Evolutionary conservation across 1,140 invertebrate species (phyloP), one percentile per base, ranked within the genome.

Genomic region (Bombus superbus): DNA sequence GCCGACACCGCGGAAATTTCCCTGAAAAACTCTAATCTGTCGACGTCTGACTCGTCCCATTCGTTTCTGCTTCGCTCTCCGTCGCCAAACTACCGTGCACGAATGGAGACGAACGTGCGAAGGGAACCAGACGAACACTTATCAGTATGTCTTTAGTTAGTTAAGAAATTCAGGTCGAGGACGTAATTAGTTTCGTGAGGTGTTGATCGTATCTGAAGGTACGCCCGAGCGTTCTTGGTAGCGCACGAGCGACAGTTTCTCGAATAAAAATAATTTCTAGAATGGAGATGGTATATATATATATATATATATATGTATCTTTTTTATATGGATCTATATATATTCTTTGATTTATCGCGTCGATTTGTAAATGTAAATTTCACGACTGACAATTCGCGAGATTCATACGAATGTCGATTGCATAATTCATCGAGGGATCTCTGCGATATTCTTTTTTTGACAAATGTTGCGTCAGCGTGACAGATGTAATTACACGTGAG

Each of bases 1-100:
- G 47, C 28, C 35, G 22, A 76, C 32, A 28, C 11, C 25, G 62
- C n/a, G 73, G 73, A 83, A 83, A 77, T 83, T 83, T 47, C 59
- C 40, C 28, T 77, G 32, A 53, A 69, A 85, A 84, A 72, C 68
- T 42, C 22, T 80, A 72, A 80, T 85, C 32, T 44, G 11, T 1
- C 3, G 40, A 0, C 71, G 71, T 53, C 81, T 75, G 81, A 25
- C 32, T 38, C 32, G 11, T 38, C 42, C n/a, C 13, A 11, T 18
- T 18, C 28, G 47, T 53, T 13, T n/a, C 59, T 28, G 9, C 25
- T 59, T 59, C 28, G 57, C 57, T 28, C 57, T 25, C 59, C 3
- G 28, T 8, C 15, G 32, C 47, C 8, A 9, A 44, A 32, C 9
- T 62, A 22, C 47, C 18, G 47, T 53, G 47, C 47, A 22, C 47